Evolutionary conservation across 2,113 vertebrate genomes (phyloP).

Genomic region (Abramis brama): DNA sequence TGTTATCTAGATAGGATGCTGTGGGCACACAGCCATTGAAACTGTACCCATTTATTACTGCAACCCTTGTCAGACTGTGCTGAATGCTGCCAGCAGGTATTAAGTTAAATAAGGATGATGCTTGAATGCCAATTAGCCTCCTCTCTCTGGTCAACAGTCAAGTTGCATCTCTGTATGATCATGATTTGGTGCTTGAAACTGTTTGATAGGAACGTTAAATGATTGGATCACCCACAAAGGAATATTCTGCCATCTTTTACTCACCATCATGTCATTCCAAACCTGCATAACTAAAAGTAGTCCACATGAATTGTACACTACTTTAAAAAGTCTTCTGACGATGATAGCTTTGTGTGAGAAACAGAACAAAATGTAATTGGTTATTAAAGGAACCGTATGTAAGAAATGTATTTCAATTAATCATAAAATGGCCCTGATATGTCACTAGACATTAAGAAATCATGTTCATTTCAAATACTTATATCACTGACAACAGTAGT

Average conservation of each 20-base stretch:
- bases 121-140: constrained; percentile 1
- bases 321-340: not conserved
- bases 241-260: not conserved
- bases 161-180: not conserved
- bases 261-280: not conserved
- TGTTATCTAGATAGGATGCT: constrained; percentile 35
- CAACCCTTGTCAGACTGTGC: constrained; percentile 36
- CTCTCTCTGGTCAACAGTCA: not conserved
- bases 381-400: too few relatives aligned
- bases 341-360: not conserved
- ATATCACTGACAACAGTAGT: too few relatives aligned
- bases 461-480: too few relatives aligned
- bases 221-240: not conserved
- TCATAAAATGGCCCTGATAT: too few relatives aligned
- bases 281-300: not conserved
- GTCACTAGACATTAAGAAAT: too few relatives aligned
- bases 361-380: not conserved
- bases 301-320: not conserved
- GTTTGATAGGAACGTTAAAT: not conserved
- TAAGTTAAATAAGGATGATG: constrained; percentile 28
- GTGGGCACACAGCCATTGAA: not conserved
- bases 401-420: too few relatives aligned
- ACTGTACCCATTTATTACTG: constrained; percentile 31
- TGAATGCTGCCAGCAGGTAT: not conserved
- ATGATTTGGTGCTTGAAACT: not conserved